Percentiles rank a stretch among this genome's conserved stretches.
phyloP scores from a whole-genome alignment of 2,888 invertebrate genomes.

The Agriopis marginaria region DNA sequence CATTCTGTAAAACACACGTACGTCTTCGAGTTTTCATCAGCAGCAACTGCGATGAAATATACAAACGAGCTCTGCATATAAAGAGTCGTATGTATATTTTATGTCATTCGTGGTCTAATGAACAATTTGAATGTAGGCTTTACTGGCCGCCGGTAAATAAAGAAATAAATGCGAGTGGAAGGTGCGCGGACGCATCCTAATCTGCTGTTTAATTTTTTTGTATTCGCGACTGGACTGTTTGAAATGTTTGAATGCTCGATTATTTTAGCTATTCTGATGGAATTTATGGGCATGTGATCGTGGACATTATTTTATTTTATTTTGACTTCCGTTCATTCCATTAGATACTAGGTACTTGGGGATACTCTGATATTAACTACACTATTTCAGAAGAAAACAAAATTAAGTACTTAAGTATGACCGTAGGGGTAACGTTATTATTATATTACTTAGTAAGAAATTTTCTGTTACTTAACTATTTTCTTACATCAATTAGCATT shows the following conservation, averaged over 20 bases:
- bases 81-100: constrained; percentile 60
- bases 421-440: too few species aligned
- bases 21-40: constrained; percentile 66
- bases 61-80: constrained; percentile 74
- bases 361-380: too few species aligned
- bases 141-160: constrained; percentile 78
- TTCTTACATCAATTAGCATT: too few species aligned
- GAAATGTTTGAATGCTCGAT: constrained; percentile 29
- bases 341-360: too few species aligned
- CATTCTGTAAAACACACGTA: constrained; percentile 37
- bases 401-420: too few species aligned
- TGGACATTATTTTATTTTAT: constrained; percentile 7
- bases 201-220: constrained; percentile 65
- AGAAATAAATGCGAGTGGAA: constrained; percentile 74
- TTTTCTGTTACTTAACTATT: too few species aligned
- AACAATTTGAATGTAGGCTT: constrained; percentile 84
- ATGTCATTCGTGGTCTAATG: constrained; percentile 73
- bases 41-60: constrained; percentile 68
- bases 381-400: too few species aligned
- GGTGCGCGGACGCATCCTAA: constrained; percentile 75
- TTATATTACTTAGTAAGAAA: too few species aligned
- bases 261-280: constrained; percentile 24
- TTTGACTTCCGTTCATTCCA: background rate
- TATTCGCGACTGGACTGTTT: constrained; percentile 56
- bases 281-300: constrained; percentile 7